phyloP scores from a whole-genome alignment of 2,113 vertebrate species.

The Rhabdornis inornatus region DNA sequence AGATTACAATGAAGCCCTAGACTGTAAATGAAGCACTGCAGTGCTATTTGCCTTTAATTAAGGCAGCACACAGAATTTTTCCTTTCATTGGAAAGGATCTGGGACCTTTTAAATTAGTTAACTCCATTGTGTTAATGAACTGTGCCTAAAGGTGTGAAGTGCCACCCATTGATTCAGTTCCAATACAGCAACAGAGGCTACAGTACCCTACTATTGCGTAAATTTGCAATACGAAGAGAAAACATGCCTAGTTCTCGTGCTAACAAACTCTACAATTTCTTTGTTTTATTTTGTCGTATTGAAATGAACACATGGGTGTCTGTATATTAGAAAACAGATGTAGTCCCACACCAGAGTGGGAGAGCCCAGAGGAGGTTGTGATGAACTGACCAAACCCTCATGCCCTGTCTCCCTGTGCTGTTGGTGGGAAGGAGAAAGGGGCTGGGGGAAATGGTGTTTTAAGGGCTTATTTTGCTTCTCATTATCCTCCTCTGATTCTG shows the following conservation, averaged over 20 bases:
- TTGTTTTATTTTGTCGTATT: not conserved
- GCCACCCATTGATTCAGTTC: not conserved
- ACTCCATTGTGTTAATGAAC: not conserved
- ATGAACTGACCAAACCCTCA: not conserved
- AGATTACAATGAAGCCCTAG: not conserved
- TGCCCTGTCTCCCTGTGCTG: not conserved
- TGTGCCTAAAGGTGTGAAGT: not conserved
- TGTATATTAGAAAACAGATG: not conserved
- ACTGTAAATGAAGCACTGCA: not conserved
- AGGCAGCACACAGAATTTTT: not conserved
- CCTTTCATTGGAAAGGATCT: not conserved
- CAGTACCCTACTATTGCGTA: not conserved
- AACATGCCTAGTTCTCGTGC: not conserved
- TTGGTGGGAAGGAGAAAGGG: not conserved
- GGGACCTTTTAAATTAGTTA: not conserved
- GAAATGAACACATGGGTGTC: not conserved
- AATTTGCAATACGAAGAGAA: not conserved
- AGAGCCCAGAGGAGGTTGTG: too few relatives aligned
- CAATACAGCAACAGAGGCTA: not conserved
- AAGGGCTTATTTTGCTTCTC: not conserved
- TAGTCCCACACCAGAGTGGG: not conserved
- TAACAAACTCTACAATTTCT: not conserved
- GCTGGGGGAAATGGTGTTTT: not conserved
- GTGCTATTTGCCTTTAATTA: not conserved
- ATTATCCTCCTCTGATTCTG: not conserved